Conservation (phyloP, 2,888 invertebrate genomes). For the Tortricodes alternella region DNA sequence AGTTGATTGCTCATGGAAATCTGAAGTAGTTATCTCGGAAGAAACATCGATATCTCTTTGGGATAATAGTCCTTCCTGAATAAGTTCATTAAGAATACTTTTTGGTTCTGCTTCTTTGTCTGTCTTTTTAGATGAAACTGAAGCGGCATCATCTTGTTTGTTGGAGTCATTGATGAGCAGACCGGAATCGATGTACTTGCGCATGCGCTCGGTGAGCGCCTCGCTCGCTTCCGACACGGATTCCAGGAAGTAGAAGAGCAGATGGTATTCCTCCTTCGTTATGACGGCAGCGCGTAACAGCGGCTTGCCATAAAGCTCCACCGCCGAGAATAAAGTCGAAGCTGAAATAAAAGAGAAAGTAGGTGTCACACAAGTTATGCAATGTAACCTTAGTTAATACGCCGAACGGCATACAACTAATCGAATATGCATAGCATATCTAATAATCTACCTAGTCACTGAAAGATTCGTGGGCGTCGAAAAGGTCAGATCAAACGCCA, state of each 20-base stretch:
- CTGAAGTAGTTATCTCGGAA: conserved; percentile 63
- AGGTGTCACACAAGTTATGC: conserved; percentile 29
- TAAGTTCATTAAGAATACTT: conserved; percentile 71
- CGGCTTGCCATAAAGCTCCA: conserved; percentile 85
- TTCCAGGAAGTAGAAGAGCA: conserved; percentile 79
- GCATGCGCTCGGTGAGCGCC: conserved; percentile 74
- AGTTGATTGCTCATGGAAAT: conserved; percentile 55
- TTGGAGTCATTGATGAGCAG: conserved; percentile 59
- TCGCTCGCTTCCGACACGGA: conserved; percentile 77
- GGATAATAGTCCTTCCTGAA: conserved; percentile 73
- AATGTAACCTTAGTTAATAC: conserved; percentile 27
- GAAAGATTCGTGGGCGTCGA: conserved; percentile 49
- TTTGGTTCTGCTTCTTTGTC: conserved; percentile 57
- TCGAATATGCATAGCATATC: conserved; percentile 27
- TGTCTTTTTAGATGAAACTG: conserved; percentile 45
- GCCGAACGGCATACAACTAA: conserved; percentile 21
- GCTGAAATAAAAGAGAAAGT: conserved; percentile 69
- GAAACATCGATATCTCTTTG: conserved; percentile 74
- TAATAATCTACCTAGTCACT: conserved; percentile 39
- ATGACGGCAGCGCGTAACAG: conserved; percentile 77
- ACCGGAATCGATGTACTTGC: conserved; percentile 78
- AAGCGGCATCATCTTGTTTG: conserved; percentile 47
- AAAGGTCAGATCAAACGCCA: conserved; percentile 53
- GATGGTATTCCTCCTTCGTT: conserved; percentile 78
- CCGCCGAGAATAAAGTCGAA: conserved; percentile 82